Evolutionary conservation across 2,888 invertebrate species (phyloP).

Genomic region (Hedya salicella): DNA sequence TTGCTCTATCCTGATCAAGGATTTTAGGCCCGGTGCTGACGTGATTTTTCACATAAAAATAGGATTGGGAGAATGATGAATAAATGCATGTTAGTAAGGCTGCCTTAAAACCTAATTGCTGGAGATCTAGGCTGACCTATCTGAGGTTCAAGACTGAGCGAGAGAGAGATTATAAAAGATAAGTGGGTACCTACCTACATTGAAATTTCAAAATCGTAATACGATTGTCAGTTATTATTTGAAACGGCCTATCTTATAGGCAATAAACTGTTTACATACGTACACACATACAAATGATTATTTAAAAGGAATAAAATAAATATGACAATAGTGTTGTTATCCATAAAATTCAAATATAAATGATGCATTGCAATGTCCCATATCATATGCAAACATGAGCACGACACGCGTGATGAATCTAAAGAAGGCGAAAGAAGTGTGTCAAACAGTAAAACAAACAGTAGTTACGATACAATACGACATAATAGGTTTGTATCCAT

Average conservation of each 20-base stretch:
- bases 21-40: too few relatives aligned
- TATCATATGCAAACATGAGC: neutral
- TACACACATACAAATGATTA: constrained; percentile 1
- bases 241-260: neutral
- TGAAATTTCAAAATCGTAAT: neutral
- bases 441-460: constrained; percentile 5
- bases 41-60: too few relatives aligned
- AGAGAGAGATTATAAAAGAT: too few relatives aligned
- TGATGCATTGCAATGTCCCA: constrained; percentile 10
- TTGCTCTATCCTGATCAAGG: too few relatives aligned
- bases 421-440: constrained; percentile 16
- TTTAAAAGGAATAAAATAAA: neutral
- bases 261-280: neutral
- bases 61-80: too few relatives aligned
- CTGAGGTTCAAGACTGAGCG: too few relatives aligned
- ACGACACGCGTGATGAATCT: constrained; percentile 6
- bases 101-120: too few relatives aligned
- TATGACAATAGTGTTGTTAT: neutral
- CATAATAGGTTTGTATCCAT: neutral
- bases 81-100: too few relatives aligned
- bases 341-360: constrained; percentile 18
- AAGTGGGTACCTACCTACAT: neutral
- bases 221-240: neutral
- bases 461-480: neutral
- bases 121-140: too few relatives aligned